phyloP scores from a whole-genome alignment of 2,888 invertebrate genomes.

The Sinelater perroti region DNA sequence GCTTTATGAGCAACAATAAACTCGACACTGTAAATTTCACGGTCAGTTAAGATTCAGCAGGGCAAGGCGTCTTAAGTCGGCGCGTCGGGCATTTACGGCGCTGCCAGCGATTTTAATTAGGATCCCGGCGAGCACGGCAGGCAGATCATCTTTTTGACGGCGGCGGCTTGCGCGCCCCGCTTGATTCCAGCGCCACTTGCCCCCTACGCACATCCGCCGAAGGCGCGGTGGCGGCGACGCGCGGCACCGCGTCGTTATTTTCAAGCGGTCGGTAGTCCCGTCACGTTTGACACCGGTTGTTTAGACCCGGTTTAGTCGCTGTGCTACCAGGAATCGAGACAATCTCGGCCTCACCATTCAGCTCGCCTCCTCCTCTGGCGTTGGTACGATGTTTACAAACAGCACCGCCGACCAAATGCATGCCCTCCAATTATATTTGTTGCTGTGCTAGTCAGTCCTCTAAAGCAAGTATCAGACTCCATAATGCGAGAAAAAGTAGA shows the following conservation, averaged over 20 bases:
- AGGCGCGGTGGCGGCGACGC: constrained; percentile 33
- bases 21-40: constrained; percentile 11
- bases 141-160: constrained; percentile 16
- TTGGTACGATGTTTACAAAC: constrained; percentile 34
- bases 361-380: constrained; percentile 28
- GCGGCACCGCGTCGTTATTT: constrained; percentile 34
- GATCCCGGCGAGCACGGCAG: background rate
- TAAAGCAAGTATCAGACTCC: too few relatives aligned
- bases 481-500: too few relatives aligned
- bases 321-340: constrained; percentile 46
- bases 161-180: constrained; percentile 16
- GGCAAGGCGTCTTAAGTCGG: background rate
- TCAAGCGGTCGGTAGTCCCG: constrained; percentile 46
- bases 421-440: constrained; percentile 33
- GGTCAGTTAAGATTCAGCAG: constrained; percentile 15
- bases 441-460: constrained; percentile 23
- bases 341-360: constrained; percentile 44
- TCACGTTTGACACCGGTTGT: constrained; percentile 51
- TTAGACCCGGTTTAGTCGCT: constrained; percentile 48
- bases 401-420: constrained; percentile 28
- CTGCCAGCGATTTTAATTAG: constrained; percentile 8
- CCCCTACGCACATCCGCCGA: constrained; percentile 33
- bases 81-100: constrained; percentile 6
- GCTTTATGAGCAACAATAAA: constrained; percentile 5
- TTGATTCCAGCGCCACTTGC: constrained; percentile 26